Base-by-base conservation (phyloP, 1,140 invertebrate species). In the Wiebesia pumilae region DNA sequence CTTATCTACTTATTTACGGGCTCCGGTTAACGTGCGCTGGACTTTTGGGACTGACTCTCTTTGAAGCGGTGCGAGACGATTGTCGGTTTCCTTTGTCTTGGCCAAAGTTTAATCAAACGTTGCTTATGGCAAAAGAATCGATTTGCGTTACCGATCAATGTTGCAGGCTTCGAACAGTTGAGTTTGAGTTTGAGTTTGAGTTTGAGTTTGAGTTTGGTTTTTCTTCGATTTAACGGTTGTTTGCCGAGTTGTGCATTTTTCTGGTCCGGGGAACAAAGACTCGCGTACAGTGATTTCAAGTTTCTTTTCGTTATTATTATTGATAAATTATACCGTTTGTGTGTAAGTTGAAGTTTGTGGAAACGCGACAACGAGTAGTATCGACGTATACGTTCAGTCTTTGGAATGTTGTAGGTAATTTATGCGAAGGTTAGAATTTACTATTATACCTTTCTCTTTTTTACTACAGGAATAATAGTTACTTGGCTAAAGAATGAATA, bases 351-450 rank as follows among this genome's bases (percentile, higher is more conserved):
- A 78, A 6, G 24, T 65, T 67, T 73, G 47, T 58, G 58, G 43
- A 73, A 58, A 47, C 67, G 73, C 30, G 69, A 77, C 82, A 83
- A 62, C 69, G 40, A 83, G 47, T 75, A 40, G 67, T 47, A 51
- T 43, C n/a, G n/a, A 78, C 47, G 40, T 40, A 51, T 67, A 79
- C n/a, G 65, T n/a, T 58, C 3, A 14, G 73, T n/a, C 33, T 58
- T 38, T 58, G 84, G 84, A 85, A 85, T 85, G 84, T 33, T 33
- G 51, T 58, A 40, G 54, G 67, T 54, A 81, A 86, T 83, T 82
- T 78, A 86, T 86, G 80, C 85, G 85, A 86, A 86, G 85, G 85
- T 82, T 86, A 83, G 71, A 78, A 86, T 86, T 86, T 43, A 40
- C 79, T 54, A 75, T 81, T 35, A 54, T 19, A 78, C 85, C 80